Base-by-base conservation (phyloP, 2,797 vertebrate genomes). In the Crenuchus spilurus region DNA sequence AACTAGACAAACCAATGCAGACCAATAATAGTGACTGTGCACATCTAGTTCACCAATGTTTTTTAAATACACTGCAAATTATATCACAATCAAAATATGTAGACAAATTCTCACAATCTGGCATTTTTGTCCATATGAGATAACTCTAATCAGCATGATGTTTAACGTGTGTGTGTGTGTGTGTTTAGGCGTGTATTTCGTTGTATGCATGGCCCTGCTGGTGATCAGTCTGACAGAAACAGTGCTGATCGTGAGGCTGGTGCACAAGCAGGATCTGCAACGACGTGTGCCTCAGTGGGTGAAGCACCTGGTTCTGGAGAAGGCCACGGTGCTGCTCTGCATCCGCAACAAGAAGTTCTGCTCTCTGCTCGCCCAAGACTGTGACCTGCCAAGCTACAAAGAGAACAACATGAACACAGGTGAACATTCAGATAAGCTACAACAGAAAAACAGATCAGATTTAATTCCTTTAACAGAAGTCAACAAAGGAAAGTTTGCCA, bases 151-250 rank as follows among this genome's bases (percentile, higher is more conserved):
- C 49, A 3, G 14, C 11, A 26, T 51, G 48, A 52, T 13, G 49
- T 28, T n/a, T 3, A 3, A 1, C 16, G 8, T 42, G 49, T 70
- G 22, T 64, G 10, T 70, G 26, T 70, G 14, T 78, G 22, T 76
- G 37, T 68, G 1, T 74, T 64, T 28, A 99, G 97, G 97, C 9
- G 90, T 96, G 78, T 99, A 99, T 85, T 99, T 99, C 0, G 94
- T 99, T 72, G 98, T 99, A n/a, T 99, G 98, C 88, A 99, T 99
- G 97, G 98, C 97, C 0, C 89, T 99, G 66, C 90, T 99, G 30
- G 97, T 99, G 72, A 93, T 99, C 88, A 99, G 98, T 86, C 88
- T 99, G 78, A 94, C 92, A 0, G 97, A 99, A 84, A 99, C 96
- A 0, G 96, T 98, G 82, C 79, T 99, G 84, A 98, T 99, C 0